Percentiles rank a stretch among this genome's conserved stretches.
These are phyloP conservation scores for Sarcophaga caerulescens DNA, from an alignment of 2,888 invertebrate genomes.

Conservation along the genomic window DNA sequence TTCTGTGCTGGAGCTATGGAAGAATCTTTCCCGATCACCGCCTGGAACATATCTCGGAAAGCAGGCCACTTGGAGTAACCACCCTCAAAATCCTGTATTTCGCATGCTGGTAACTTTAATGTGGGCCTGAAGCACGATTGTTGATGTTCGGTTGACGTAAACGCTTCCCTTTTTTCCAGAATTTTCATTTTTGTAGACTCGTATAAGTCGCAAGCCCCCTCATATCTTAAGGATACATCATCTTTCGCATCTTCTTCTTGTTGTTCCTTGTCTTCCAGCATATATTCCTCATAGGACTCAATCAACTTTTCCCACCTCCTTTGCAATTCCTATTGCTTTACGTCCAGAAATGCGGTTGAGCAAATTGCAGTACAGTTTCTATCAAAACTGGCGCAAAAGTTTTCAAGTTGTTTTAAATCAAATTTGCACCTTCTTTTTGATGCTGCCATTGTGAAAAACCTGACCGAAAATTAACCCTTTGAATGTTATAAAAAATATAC, in stretches of 20 bases:
- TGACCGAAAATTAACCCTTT: not conserved
- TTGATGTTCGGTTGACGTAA: too few species aligned
- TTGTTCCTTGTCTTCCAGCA: not conserved
- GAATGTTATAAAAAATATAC: too few species aligned
- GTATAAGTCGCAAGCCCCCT: not conserved
- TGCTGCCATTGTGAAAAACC: not conserved
- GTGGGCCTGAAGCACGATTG: not conserved
- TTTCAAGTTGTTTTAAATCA: not conserved
- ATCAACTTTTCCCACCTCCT: not conserved
- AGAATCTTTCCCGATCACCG: conserved; percentile 24
- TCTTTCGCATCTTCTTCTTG: not conserved
- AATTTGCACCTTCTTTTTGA: too few species aligned
- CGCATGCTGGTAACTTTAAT: conserved; percentile 7
- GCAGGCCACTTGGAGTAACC: conserved; percentile 18
- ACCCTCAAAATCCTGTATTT: conserved; percentile 5
- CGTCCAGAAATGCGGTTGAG: not conserved
- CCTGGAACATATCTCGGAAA: not conserved
- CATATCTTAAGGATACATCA: not conserved
- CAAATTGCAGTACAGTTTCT: too few species aligned
- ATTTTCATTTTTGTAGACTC: not conserved
- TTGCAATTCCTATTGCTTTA: not conserved
- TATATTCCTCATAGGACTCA: conserved; percentile 10
- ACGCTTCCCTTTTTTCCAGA: too few species aligned
- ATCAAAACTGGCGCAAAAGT: not conserved
- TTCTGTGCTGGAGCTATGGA: conserved; percentile 9